phyloP scores from a whole-genome alignment of 2,888 invertebrate species.

The Boloria selene region DNA sequence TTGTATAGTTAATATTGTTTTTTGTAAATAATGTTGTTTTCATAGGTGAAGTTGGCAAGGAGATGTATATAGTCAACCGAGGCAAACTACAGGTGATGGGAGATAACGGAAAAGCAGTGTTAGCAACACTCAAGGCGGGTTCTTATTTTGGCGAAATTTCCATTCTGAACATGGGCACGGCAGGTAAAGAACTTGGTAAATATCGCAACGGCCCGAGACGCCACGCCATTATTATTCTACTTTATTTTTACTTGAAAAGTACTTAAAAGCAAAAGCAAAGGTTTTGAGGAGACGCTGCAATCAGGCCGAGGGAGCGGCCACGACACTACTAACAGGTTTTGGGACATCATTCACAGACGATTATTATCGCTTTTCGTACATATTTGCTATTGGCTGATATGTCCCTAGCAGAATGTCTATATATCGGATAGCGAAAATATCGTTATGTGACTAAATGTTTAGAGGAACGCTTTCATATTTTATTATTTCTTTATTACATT shows the following conservation, averaged over 20 bases:
- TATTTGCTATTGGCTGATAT: constrained; percentile 18
- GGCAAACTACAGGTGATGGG: constrained; percentile 97
- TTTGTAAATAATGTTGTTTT: constrained; percentile 2
- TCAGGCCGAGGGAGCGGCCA: constrained; percentile 81
- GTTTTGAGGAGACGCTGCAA: constrained; percentile 80
- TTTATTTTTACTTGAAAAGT: constrained; percentile 71
- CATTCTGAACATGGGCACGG: constrained; percentile 99
- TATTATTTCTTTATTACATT: constrained; percentile 50
- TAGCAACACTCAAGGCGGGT: constrained; percentile 98
- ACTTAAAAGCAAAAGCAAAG: constrained; percentile 70
- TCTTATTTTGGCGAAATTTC: constrained; percentile 99
- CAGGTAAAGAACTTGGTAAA: constrained; percentile 98
- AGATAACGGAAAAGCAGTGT: constrained; percentile 96
- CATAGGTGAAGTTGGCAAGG: constrained; percentile 98
- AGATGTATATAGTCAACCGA: constrained; percentile 99
- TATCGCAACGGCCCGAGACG: constrained; percentile 86
- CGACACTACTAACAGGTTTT: constrained; percentile 75
- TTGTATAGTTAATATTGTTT: not conserved
- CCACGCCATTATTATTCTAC: constrained; percentile 80
- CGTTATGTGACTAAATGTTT: constrained; percentile 49
- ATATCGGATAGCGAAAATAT: constrained; percentile 52
- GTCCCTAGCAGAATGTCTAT: not conserved
- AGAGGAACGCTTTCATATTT: constrained; percentile 65
- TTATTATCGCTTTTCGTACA: constrained; percentile 53
- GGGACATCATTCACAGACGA: constrained; percentile 67